Conservation (phyloP, 2,888 invertebrate species). For the Pinctada fucata region DNA sequence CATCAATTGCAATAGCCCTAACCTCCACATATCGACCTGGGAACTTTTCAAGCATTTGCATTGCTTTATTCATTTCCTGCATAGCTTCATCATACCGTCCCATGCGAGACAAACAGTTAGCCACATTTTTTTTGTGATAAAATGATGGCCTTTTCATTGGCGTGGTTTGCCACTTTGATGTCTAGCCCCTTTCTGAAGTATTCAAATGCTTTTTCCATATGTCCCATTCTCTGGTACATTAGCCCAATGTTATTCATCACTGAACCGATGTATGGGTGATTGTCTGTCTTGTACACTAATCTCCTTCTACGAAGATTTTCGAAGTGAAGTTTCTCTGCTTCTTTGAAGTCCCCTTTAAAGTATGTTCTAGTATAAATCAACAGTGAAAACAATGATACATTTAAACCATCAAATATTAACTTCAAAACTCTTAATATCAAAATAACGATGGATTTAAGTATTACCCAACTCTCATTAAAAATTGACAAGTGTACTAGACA, state of each 20-base stretch:
- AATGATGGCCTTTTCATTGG: constrained; percentile 45
- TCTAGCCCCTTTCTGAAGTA: constrained; percentile 50
- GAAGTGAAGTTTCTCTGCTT: constrained; percentile 50
- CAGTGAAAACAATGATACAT: too few relatives aligned
- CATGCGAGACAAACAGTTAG: constrained; percentile 21
- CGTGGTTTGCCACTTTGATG: constrained; percentile 46
- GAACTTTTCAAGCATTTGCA: constrained; percentile 22
- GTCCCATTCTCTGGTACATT: constrained; percentile 51
- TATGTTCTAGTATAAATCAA: too few relatives aligned
- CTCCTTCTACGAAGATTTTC: constrained; percentile 35
- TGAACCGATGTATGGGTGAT: constrained; percentile 44
- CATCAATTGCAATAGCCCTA: constrained; percentile 17
- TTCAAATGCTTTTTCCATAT: constrained; percentile 47
- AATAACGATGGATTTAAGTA: too few relatives aligned
- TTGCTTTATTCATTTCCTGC: constrained; percentile 12
- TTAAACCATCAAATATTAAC: too few relatives aligned
- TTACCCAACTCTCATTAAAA: too few relatives aligned
- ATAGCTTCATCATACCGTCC: constrained; percentile 27
- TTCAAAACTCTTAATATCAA: too few relatives aligned
- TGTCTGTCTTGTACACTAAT: constrained; percentile 29
- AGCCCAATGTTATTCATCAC: constrained; percentile 60
- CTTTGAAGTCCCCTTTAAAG: constrained; percentile 54
- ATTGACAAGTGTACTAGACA: too few relatives aligned
- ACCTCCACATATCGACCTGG: constrained; percentile 23
- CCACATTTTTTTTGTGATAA: constrained; percentile 55